Evolutionary conservation across 2,797 vertebrate species (phyloP), one percentile per base, ranked within the genome.

Genomic region (Mallotus villosus): DNA sequence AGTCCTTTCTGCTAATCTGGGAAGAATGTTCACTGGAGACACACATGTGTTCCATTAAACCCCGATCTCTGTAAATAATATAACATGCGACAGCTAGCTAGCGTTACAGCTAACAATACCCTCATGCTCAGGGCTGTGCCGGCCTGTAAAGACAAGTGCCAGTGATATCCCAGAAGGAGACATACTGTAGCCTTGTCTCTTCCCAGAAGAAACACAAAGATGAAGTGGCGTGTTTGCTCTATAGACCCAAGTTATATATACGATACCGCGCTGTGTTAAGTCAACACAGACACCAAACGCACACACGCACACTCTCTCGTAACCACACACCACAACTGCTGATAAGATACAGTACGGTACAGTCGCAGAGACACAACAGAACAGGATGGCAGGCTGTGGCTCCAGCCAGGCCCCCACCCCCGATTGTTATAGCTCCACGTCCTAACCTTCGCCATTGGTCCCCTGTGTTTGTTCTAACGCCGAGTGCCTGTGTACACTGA

Each of bases 31-130:
- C 80, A 80, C 82, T 86, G 78, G 80, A 88, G 86, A 84, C 84
- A 78, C 89, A 92, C 89, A 92, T 91, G 90, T 91, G 90, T 90
- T 90, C 87, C 85, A 90, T 92, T 92, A 91, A 88, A 78, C 82
- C 82, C 82, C 88, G 87, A 88, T 87, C 85, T 89, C 87, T 69
- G 83, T 89, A 89, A 90, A 89, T 90, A 91, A 90, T 92, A 90
- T 88, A 90, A 90, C 86, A 88, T 83, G 87, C 82, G 83, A 32
- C 32, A 7, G 32, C 81, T 82, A 84, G 89, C 89, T 92, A 88
- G 82, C 80, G 76, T 91, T 91, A 86, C 90, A 91, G 89, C 89
- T 91, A 91, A 91, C 88, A 79, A 67, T 86, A 91, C 75, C 87
- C 80, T 75, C 91, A 89, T 77, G 86, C 80, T 76, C 72, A 34